Evolutionary conservation across 1,140 invertebrate genomes (phyloP), one percentile per base, ranked within the genome.

Genomic region (Bombus superbus): DNA sequence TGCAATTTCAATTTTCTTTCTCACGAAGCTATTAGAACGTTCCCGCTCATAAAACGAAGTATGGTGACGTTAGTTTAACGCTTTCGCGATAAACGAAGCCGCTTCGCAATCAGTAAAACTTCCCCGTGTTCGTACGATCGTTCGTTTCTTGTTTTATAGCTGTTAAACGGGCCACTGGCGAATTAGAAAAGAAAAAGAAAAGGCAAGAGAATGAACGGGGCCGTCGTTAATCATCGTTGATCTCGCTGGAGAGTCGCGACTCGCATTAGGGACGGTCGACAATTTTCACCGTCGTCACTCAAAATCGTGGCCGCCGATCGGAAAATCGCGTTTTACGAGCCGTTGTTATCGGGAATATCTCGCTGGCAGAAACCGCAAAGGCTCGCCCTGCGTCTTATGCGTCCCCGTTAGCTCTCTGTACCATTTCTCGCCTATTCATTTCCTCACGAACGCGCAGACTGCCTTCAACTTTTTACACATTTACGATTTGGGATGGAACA

Each of bases 251-350:
- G 22, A 75, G 32, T 11, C 28, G 32, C 22, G 10, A 15, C 44
- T 38, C 22, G 44, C 28, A 74, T 81, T 68, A 69, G 44, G 11
- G n/a, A 69, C 62, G 72, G 25, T 38, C 72, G 59, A 64, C 85
- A 57, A 76, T 82, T 86, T 82, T 76, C 80, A 66, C 53, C 53
- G 64, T 76, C 76, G 69, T 77, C 73, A 38, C 53, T 59, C 75
- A 59, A 77, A 77, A 77, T 77, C 38, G 57, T 62, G 38, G 35
- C 9, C 28, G 74, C 32, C 59, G 73, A 78, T 35, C 62, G 79
- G 73, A 84, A 78, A 62, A 76, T 80, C 68, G 85, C 62, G 62
- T 35, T 84, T 90, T 89, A 84, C 85, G 83, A 79, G 72, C 47
- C 73, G 59, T 38, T 11, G 78, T 88, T 88, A 89, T 88, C 86